Conservation (phyloP, 2,888 invertebrate species). For the Heliconius sara region DNA sequence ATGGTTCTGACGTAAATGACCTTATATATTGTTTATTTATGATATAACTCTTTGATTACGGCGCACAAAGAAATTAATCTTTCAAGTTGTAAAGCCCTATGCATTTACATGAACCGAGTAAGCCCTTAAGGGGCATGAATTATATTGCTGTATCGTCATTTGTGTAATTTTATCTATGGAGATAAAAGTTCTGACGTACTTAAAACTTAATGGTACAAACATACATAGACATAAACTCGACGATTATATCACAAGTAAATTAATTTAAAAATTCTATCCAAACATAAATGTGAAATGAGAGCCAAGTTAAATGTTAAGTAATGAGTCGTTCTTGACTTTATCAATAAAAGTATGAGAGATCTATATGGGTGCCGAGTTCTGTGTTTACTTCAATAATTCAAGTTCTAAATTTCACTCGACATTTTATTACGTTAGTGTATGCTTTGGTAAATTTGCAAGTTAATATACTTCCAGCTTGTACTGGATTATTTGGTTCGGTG, state of each 20-base stretch:
- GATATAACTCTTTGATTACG: not conserved
- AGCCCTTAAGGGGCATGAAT: slow-evolving; percentile 38
- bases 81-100: slow-evolving; percentile 6
- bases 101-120: slow-evolving; percentile 27
- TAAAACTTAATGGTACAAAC: not conserved
- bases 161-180: slow-evolving; percentile 41
- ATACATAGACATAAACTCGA: not conserved
- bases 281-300: too few relatives aligned
- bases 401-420: too few relatives aligned
- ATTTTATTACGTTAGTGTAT: too few relatives aligned
- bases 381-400: too few relatives aligned
- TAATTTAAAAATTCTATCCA: not conserved
- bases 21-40: slow-evolving; percentile 11
- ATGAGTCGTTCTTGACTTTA: too few relatives aligned
- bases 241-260: not conserved
- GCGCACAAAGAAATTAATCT: slow-evolving; percentile 25
- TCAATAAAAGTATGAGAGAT: too few relatives aligned
- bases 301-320: too few relatives aligned
- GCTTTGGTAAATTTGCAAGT: too few relatives aligned
- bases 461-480: too few relatives aligned
- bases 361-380: too few relatives aligned
- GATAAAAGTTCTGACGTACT: slow-evolving; percentile 29
- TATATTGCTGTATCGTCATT: slow-evolving; percentile 26
- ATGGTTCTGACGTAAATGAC: not conserved
- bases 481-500: too few relatives aligned